Percentiles rank a stretch among this genome's conserved stretches.
Evolutionary conservation across 1,140 invertebrate species (phyloP).

Genomic region (Drosophila sucinea): DNA sequence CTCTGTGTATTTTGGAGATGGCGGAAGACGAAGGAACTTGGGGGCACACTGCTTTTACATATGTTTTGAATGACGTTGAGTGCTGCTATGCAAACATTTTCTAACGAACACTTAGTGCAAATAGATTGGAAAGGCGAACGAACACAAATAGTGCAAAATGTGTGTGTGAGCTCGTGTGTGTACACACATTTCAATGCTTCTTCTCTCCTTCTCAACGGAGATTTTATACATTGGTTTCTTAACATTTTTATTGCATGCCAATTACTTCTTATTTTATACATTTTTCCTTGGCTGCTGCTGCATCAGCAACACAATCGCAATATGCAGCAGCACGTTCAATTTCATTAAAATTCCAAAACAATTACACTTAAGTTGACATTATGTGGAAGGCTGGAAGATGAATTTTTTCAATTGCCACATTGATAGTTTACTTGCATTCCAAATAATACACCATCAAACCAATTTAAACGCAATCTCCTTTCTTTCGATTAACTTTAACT

Average conservation of each 20-base stretch:
- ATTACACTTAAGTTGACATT: conserved; percentile 59
- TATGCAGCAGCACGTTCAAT: conserved; percentile 50
- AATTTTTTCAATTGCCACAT: background rate
- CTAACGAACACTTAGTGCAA: conserved; percentile 81
- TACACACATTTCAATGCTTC: conserved; percentile 7
- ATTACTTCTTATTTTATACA: conserved; percentile 73
- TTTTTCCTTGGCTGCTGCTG: conserved; percentile 30
- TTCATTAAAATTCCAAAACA: conserved; percentile 68
- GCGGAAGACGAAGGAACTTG: background rate
- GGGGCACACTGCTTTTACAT: conserved; percentile 55
- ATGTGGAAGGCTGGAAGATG: conserved; percentile 14
- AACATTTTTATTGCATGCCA: conserved; percentile 70
- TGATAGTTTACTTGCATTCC: background rate
- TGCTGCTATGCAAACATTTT: conserved; percentile 82
- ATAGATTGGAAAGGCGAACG: conserved; percentile 67
- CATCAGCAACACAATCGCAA: conserved; percentile 24
- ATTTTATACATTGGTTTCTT: conserved; percentile 37
- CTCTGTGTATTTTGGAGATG: conserved; percentile 4
- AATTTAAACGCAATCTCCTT: no score
- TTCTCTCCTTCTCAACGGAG: conserved; percentile 3
- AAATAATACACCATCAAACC: background rate
- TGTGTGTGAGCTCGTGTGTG: conserved; percentile 11
- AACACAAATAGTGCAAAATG: conserved; percentile 22
- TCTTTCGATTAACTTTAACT: no score
- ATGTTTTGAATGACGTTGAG: conserved; percentile 80